Base-by-base conservation (phyloP, 2,113 vertebrate species). In the Equus quagga region DNA sequence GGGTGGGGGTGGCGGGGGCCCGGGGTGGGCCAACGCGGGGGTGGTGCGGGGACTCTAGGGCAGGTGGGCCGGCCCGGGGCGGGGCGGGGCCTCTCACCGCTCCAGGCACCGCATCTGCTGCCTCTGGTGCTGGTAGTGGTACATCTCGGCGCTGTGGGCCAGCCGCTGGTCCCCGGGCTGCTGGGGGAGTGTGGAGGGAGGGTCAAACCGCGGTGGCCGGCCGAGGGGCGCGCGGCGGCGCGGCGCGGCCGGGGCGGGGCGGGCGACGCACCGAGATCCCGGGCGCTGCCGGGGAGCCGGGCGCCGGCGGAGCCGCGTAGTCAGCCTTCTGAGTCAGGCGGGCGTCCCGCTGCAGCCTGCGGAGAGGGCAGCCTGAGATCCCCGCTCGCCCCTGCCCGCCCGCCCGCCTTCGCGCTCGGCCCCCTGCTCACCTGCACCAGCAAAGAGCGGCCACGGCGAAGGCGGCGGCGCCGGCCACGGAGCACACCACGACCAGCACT, bases 61-160 rank as follows among this genome's bases (percentile, higher is more conserved):
- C 3, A 3, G 13, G 36, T 3, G 6, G 3, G 24, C 44, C 0
- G 8, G 18, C 14, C 1, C 11, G 24, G 82, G 1, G 1, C 6
- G 0, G 31, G 31, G 49, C 0, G 12, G 36, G n/a, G 69, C 1
- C 67, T 98, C 99, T 97, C 97, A 99, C 99, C 99, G 99, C 88
- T 99, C 99, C 98, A 99, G 98, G 91, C 99, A 99, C 89, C 99
- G 98, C 99, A 99, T 99, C 98, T 99, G 99, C 98, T 99, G 99
- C 94, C 99, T 99, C 99, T 99, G 99, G 97, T 99, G 99, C 97
- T 99, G 99, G 98, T 99, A 99, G 98, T 99, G 99, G 97, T 99
- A 99, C 99, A 99, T 99, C 98, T 99, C 99, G 0, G 99, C 99
- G 0, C 99, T 99, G 92, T 99, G 99, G 6, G 99, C 99, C 98